A percentile compares a stretch with the other conserved stretches of the same genome.
phyloP scores from a whole-genome alignment of 2,797 vertebrate species.

The Heliangelus exortis region DNA sequence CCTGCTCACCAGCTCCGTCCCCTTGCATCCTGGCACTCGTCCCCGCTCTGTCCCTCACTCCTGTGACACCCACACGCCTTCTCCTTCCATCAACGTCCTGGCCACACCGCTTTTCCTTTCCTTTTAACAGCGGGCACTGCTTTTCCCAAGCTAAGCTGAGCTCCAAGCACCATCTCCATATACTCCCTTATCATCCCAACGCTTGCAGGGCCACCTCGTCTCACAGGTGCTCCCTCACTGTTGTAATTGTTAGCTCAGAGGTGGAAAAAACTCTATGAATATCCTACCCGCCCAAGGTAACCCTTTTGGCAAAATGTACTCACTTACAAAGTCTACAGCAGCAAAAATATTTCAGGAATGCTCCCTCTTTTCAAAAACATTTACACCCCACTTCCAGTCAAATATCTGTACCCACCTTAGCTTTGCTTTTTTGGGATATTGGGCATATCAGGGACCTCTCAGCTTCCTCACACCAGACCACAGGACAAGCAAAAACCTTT shows the following conservation, averaged over 20 bases:
- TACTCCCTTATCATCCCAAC: not conserved
- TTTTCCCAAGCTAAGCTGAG: not conserved
- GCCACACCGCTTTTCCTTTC: too few relatives aligned
- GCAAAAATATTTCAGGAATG: not conserved
- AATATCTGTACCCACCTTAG: not conserved
- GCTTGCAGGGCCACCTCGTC: not conserved
- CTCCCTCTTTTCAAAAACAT: not conserved
- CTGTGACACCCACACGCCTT: too few relatives aligned
- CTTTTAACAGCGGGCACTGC: not conserved
- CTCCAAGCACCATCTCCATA: too few relatives aligned
- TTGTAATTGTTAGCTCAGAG: accelerated
- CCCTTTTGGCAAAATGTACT: not conserved
- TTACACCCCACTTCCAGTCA: not conserved
- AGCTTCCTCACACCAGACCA: too few relatives aligned
- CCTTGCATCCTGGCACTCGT: too few relatives aligned
- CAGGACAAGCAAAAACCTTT: accelerated
- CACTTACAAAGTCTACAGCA: not conserved
- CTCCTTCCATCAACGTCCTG: too few relatives aligned
- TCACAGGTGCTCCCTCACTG: too few relatives aligned
- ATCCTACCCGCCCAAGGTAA: not conserved
- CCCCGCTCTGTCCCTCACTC: not conserved
- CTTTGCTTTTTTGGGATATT: not conserved
- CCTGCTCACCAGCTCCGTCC: too few relatives aligned
- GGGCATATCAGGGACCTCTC: accelerated
- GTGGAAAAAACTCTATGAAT: not conserved